phyloP scores from a whole-genome alignment of 2,797 vertebrate genomes.

The Pseudochirops corinnae region DNA sequence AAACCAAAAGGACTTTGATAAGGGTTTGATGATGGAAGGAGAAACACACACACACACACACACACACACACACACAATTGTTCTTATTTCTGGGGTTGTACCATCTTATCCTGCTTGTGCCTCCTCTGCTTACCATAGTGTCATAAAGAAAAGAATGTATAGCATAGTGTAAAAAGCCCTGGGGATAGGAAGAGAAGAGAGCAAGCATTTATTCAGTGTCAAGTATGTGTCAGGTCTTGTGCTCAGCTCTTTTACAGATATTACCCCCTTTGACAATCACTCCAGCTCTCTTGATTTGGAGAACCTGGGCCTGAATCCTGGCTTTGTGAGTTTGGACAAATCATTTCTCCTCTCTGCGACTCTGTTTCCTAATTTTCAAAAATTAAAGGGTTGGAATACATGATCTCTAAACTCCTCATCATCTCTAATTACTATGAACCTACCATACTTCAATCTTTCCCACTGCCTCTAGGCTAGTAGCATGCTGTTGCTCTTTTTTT shows the following conservation, averaged over 20 bases:
- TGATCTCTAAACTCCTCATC: background rate
- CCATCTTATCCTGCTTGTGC: background rate
- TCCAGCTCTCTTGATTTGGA: background rate
- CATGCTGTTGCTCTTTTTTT: background rate
- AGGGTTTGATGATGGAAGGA: background rate
- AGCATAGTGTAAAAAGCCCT: background rate
- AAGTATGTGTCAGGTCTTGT: background rate
- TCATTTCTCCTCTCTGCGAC: background rate
- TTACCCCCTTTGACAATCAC: background rate
- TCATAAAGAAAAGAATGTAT: background rate
- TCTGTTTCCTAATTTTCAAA: background rate
- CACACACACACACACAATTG: no score
- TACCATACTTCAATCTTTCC: background rate
- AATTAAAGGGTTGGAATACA: background rate
- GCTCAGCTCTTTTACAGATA: background rate
- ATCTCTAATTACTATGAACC: background rate
- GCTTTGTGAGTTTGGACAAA: background rate
- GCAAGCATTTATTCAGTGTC: background rate
- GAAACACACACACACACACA: background rate
- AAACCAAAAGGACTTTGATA: background rate
- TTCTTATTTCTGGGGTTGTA: background rate
- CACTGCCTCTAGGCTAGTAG: background rate
- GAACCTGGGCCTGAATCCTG: background rate
- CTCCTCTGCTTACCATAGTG: background rate
- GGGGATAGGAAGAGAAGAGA: background rate